Evolutionary conservation across 2,888 invertebrate genomes (phyloP).

Genomic region (Tenthredo livida): DNA sequence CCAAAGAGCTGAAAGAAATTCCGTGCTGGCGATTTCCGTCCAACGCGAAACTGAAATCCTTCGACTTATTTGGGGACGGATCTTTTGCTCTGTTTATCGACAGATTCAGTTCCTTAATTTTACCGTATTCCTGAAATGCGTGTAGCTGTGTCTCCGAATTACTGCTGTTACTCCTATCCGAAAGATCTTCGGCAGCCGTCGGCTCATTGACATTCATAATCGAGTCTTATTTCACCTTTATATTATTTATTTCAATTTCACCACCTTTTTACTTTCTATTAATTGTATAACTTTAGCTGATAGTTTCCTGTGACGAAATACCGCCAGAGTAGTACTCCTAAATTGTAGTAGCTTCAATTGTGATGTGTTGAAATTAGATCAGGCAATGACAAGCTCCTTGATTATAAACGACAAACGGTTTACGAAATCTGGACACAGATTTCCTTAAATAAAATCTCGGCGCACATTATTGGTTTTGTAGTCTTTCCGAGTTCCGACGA

Average conservation of each 20-base stretch:
- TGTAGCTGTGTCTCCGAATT: constrained; percentile 69
- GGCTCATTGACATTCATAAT: constrained; percentile 44
- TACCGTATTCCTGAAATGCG: constrained; percentile 69
- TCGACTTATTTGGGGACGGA: constrained; percentile 58
- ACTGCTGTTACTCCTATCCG: constrained; percentile 68
- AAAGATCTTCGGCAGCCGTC: constrained; percentile 63
- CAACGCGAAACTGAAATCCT: constrained; percentile 62
- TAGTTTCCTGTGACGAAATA: neutral
- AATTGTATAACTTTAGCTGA: neutral
- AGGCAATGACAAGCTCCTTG: neutral
- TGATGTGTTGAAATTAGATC: neutral
- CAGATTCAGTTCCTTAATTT: constrained; percentile 67
- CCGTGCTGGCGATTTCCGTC: constrained; percentile 54
- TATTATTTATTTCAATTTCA: neutral
- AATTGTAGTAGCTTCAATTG: neutral
- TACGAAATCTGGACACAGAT: neutral
- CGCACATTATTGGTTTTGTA: neutral
- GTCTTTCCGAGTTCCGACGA: neutral
- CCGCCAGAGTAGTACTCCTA: neutral
- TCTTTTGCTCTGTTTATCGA: constrained; percentile 64
- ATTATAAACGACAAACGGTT: neutral
- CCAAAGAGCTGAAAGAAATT: constrained; percentile 20
- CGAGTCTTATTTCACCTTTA: neutral
- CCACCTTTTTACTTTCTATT: neutral
- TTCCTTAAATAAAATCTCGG: neutral